Evolutionary conservation across 2,888 invertebrate species (phyloP), one percentile per base, ranked within the genome.

Genomic region (Leucophora obtusa): DNA sequence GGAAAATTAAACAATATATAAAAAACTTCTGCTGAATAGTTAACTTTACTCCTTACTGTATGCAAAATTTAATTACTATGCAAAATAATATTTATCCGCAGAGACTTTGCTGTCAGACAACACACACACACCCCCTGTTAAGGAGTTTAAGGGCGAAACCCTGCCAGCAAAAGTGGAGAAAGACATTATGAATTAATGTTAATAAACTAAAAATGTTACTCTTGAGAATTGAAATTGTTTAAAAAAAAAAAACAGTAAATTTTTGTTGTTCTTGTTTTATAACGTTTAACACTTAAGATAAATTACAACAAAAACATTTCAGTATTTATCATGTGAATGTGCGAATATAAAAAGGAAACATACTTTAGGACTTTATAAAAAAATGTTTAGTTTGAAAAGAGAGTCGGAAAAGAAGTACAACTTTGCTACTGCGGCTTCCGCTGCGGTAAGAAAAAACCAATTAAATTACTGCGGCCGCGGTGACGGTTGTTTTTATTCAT

Each of bases 121-220:
- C 14, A n/a, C 28, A 3, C 4, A 28, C 43, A 43, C 43, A 43
- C 11, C n/a, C n/a, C 43, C 43, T n/a, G 35, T 59, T 33, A 2
- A 35, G 9, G 3, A 59, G 14, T n/a, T 21, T 28, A 28, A 24
- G 21, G 28, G 59, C 35, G 38, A 59, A 15, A 47, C 1, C 28
- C 35, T 10, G 33, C 33, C 2, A 62, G 14, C 15, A 50, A 33
- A 59, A 47, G 43, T 14, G 5, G 6, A 1, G n/a, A 38, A 43
- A 7, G 68, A 35, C 18, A 50, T 33, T 33, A 70, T 56, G 63
- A 60, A 72, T 62, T 62, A 72, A 38, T 60, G 63, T 54, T 68
- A 63, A 73, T 73, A 63, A 65, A 73, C 35, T 68, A 54, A 50
- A 66, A 72, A 72, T 62, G 72, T 72, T 60, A 17, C 71, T 58